A percentile compares a stretch with the other conserved stretches of the same genome.
These are phyloP conservation scores for Onthophagus taurus DNA, from an alignment of 1,140 invertebrate species.

Conservation along the genomic window DNA sequence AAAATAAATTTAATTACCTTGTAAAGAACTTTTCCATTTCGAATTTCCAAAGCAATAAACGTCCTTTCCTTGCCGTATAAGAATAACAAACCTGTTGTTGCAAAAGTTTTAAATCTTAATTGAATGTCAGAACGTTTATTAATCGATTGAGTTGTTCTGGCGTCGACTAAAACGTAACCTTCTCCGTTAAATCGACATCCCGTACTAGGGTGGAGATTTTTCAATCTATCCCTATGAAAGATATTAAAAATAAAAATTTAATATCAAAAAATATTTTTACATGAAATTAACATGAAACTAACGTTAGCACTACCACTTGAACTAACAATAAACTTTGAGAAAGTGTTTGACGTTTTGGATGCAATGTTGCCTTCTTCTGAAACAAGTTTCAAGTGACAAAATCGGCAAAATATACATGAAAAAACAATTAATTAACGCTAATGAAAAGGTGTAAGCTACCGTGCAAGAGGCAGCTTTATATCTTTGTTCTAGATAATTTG, in stretches of 20 bases:
- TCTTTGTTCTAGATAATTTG: too few relatives aligned
- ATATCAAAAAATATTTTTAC: background rate
- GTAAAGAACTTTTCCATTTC: conserved; percentile 63
- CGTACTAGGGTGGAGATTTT: conserved; percentile 50
- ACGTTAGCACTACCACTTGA: too few relatives aligned
- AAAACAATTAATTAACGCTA: too few relatives aligned
- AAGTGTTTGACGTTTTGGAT: too few relatives aligned
- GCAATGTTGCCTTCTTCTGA: too few relatives aligned
- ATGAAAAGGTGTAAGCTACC: too few relatives aligned
- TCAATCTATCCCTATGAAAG: conserved; percentile 49
- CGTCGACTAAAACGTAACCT: conserved; percentile 67
- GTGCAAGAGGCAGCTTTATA: too few relatives aligned
- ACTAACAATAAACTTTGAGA: too few relatives aligned
- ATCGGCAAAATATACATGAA: too few relatives aligned
- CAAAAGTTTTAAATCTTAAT: conserved; percentile 78
- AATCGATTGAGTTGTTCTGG: conserved; percentile 44
- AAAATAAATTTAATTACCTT: conserved; percentile 39
- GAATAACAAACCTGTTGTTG: conserved; percentile 80
- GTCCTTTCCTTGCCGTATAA: conserved; percentile 63
- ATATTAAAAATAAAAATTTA: background rate
- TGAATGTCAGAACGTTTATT: conserved; percentile 48
- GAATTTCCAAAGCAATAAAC: conserved; percentile 78
- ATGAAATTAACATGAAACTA: too few relatives aligned
- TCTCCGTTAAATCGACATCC: conserved; percentile 80
- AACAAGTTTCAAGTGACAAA: too few relatives aligned